These are phyloP conservation scores for Steatornis caripensis DNA, from an alignment of 2,113 vertebrate species.

Conservation along the genomic window DNA sequence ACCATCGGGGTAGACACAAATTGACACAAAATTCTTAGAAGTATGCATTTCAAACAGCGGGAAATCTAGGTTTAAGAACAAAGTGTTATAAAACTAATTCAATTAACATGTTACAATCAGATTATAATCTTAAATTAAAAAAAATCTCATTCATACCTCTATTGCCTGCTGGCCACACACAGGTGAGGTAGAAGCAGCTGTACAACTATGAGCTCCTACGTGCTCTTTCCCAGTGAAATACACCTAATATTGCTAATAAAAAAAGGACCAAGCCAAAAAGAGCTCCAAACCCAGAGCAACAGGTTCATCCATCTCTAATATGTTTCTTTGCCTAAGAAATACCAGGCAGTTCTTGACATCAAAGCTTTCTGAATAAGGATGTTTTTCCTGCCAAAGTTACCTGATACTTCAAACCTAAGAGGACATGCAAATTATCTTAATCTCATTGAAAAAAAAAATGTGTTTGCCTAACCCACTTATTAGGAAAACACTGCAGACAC, in stretches of 20 bases:
- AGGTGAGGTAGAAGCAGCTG: neutral
- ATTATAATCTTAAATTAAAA: too few species aligned
- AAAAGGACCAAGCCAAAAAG: neutral
- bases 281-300: neutral
- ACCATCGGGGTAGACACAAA: neutral
- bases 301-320: neutral
- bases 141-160: neutral
- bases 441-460: neutral
- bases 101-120: neutral
- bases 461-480: neutral
- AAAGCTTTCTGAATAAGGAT: neutral
- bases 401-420: neutral
- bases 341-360: neutral
- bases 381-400: neutral
- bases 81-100: neutral
- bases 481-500: slow-evolving; percentile 7
- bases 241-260: neutral
- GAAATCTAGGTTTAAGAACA: neutral
- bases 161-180: neutral
- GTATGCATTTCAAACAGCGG: neutral
- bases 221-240: neutral
- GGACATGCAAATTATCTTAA: neutral
- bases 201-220: neutral
- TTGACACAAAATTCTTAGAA: neutral
- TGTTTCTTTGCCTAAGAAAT: neutral